A percentile compares a stretch with the other conserved stretches of the same genome.
These are phyloP conservation scores for Indicator indicator DNA, from an alignment of 2,113 vertebrate species.

Conservation along the genomic window DNA sequence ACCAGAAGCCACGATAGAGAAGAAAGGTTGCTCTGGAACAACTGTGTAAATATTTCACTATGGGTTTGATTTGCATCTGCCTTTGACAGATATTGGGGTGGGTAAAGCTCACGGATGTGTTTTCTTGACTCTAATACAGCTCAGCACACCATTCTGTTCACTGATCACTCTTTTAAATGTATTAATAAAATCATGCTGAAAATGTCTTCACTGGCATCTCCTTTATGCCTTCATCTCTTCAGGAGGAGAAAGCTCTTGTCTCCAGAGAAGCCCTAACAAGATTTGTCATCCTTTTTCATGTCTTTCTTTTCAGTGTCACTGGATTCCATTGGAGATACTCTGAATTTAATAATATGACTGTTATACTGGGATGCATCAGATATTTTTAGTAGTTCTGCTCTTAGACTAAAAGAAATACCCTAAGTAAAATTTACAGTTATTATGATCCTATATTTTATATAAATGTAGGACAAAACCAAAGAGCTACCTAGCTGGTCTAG, in stretches of 20 bases:
- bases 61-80: background rate
- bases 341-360: constrained; percentile 38
- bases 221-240: constrained; percentile 8
- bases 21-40: background rate
- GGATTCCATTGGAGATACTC: background rate
- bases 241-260: constrained; percentile 19
- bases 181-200: background rate
- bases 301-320: constrained; percentile 8
- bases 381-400: background rate
- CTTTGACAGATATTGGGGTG: background rate
- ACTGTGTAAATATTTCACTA: background rate
- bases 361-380: background rate
- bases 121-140: background rate
- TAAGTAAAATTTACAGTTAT: background rate
- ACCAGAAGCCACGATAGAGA: background rate
- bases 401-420: background rate
- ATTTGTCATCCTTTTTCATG: constrained; percentile 24
- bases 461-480: background rate
- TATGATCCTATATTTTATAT: background rate
- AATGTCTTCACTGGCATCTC: constrained; percentile 8
- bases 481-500: background rate
- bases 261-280: constrained; percentile 28
- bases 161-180: background rate
- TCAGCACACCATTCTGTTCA: background rate
- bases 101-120: background rate